These are phyloP conservation scores for Drosophila triauraria DNA, from an alignment of 1,140 invertebrate species.

Conservation along the genomic window DNA sequence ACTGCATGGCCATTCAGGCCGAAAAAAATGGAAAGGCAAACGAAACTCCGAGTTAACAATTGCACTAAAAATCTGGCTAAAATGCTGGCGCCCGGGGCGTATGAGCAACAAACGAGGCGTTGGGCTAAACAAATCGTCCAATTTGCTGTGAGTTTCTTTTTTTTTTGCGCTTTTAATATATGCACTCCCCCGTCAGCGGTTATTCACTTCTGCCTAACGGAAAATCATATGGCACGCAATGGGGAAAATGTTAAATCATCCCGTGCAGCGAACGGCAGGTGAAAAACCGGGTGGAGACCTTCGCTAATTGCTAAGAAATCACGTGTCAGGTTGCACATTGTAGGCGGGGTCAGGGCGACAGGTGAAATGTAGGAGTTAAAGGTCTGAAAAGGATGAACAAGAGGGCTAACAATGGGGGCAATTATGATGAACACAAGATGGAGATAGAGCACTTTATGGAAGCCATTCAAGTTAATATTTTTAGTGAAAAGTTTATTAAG, in stretches of 20 bases:
- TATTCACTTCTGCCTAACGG: constrained; percentile 45
- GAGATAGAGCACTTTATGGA: not conserved
- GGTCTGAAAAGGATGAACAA: constrained; percentile 10
- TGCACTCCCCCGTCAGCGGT: constrained; percentile 57
- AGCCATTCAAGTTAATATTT: not conserved
- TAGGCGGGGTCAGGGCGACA: constrained; percentile 29
- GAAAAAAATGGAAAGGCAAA: constrained; percentile 12
- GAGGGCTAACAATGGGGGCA: not conserved
- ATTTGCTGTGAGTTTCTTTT: constrained; percentile 41
- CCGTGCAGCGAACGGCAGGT: constrained; percentile 24
- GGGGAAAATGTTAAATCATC: constrained; percentile 44
- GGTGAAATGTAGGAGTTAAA: constrained; percentile 12
- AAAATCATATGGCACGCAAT: constrained; percentile 66
- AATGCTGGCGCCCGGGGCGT: constrained; percentile 58
- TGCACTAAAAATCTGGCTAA: constrained; percentile 45
- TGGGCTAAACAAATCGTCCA: constrained; percentile 61
- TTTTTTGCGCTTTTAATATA: constrained; percentile 41
- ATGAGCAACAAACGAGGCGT: constrained; percentile 71
- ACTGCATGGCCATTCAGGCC: constrained; percentile 52
- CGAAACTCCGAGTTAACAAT: constrained; percentile 21
- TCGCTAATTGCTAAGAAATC: constrained; percentile 69
- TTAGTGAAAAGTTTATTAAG: not conserved
- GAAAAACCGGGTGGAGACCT: constrained; percentile 21
- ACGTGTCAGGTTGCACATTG: constrained; percentile 54
- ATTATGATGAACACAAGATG: not conserved